Conservation (phyloP, 1,140 invertebrate genomes). For the Pomacea maculata region DNA sequence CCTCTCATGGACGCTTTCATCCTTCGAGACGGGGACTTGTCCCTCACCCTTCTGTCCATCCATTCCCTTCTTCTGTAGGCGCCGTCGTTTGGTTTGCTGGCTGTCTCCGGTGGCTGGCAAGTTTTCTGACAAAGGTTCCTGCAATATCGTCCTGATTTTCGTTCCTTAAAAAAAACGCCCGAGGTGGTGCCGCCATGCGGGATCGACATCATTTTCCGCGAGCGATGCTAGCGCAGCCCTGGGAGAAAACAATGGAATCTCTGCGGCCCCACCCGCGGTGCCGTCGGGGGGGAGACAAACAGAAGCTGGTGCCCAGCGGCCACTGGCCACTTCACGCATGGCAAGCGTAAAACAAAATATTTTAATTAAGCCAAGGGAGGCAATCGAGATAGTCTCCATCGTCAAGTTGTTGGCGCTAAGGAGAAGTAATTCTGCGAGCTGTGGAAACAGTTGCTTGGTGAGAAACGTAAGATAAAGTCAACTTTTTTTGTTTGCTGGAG, state of each 20-base stretch:
- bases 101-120: too few species aligned
- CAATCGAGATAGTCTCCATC: too few species aligned
- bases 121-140: too few species aligned
- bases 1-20: too few species aligned
- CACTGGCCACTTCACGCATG: constrained; percentile 1
- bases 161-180: not conserved
- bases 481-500: too few species aligned
- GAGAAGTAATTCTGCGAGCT: too few species aligned
- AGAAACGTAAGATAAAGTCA: too few species aligned
- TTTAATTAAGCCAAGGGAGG: constrained; percentile 11
- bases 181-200: not conserved
- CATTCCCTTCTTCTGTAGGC: not conserved
- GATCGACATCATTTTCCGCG: constrained; percentile 18
- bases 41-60: not conserved
- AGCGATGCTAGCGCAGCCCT: not conserved
- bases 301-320: not conserved
- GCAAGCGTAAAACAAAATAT: constrained; percentile 11
- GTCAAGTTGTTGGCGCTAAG: too few species aligned
- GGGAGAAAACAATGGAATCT: constrained; percentile 2
- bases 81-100: too few species aligned
- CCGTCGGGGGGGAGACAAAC: not conserved
- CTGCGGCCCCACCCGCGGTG: not conserved
- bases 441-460: too few species aligned
- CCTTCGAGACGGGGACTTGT: not conserved
- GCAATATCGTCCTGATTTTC: too few species aligned